These are phyloP conservation scores for Empidonax alnorum DNA, from an alignment of 2,113 vertebrate genomes.

Conservation along the genomic window DNA sequence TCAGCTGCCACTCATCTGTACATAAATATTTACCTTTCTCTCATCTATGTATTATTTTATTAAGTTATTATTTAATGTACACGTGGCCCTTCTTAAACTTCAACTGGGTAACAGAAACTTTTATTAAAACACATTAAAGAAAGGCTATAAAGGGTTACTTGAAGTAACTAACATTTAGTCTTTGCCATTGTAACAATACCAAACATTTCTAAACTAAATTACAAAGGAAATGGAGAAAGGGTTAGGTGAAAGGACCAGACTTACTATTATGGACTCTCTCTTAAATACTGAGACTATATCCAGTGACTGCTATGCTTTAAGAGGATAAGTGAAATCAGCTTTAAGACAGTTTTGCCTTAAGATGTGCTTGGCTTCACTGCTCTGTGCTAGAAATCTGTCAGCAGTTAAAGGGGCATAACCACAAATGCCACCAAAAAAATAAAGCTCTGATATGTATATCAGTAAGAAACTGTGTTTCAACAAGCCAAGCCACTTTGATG, in stretches of 20 bases:
- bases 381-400: neutral
- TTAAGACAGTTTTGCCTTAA: conserved; percentile 27
- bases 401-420: neutral
- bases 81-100: neutral
- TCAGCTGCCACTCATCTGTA: neutral
- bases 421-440: neutral
- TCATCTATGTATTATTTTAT: neutral
- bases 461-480: neutral
- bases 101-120: neutral
- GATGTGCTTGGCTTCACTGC: neutral
- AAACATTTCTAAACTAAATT: neutral
- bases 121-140: neutral
- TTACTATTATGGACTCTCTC: neutral
- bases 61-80: neutral
- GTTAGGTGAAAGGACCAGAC: neutral
- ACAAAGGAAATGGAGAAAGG: neutral
- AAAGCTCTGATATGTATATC: neutral
- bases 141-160: neutral
- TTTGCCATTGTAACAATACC: neutral
- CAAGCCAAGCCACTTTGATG: neutral
- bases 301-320: neutral
- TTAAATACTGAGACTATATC: neutral
- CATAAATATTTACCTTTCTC: neutral
- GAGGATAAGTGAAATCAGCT: conserved; percentile 42
- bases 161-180: neutral